Evolutionary conservation across 2,888 invertebrate genomes (phyloP).

Genomic region (Catotricha subobsoleta): DNA sequence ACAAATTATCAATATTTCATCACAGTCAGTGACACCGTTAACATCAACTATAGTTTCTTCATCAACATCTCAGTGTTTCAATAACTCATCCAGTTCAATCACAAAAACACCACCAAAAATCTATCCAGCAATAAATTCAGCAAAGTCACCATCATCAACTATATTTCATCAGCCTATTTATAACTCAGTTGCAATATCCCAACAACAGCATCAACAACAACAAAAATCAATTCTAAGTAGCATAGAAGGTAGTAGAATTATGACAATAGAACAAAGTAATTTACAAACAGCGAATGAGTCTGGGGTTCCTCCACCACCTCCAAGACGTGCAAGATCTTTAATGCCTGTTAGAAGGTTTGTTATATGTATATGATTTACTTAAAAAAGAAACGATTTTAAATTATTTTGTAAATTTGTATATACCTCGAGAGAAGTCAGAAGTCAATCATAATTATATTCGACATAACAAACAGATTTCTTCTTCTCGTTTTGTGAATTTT

Average conservation of each 20-base stretch:
- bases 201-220: neutral
- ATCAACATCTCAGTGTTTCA: neutral
- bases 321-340: conserved; percentile 18
- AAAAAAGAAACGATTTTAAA: too few relatives aligned
- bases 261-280: neutral
- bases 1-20: neutral
- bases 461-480: too few relatives aligned
- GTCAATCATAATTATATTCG: too few relatives aligned
- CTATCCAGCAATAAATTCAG: neutral
- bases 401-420: too few relatives aligned
- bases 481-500: too few relatives aligned
- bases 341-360: conserved; percentile 17
- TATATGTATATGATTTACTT: too few relatives aligned
- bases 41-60: neutral
- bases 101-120: neutral
- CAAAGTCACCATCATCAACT: neutral
- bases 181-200: neutral
- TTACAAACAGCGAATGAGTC: conserved; percentile 19
- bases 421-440: too few relatives aligned
- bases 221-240: too few relatives aligned
- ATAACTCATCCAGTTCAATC: neutral
- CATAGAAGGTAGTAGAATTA: conserved; percentile 1
- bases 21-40: neutral
- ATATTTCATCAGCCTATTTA: conserved; percentile 1
- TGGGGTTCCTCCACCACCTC: conserved; percentile 31